Percentiles rank a stretch among this genome's conserved stretches.
phyloP scores from a whole-genome alignment of 2,113 vertebrate genomes.

The Microtus richardsoni region DNA sequence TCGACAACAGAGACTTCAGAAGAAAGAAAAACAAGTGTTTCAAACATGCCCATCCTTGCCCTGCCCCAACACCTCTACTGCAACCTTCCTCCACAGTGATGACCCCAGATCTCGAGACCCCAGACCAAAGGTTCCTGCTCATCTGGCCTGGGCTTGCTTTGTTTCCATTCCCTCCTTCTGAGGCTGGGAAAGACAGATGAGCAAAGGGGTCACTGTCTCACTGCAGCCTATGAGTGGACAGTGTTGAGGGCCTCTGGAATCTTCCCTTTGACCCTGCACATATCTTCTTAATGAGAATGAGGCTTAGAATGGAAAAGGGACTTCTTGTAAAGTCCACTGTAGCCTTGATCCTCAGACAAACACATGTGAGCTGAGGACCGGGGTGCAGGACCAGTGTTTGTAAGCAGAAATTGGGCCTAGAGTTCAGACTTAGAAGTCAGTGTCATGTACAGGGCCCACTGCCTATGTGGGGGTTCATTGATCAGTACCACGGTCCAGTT shows the following conservation, averaged over 20 bases:
- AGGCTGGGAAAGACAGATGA: neutral
- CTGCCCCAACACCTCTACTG: neutral
- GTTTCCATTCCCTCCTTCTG: neutral
- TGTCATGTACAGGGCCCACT: neutral
- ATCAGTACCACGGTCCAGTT: neutral
- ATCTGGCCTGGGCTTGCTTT: neutral
- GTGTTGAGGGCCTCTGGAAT: neutral
- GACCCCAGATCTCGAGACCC: neutral
- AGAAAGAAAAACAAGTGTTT: slow-evolving; percentile 53
- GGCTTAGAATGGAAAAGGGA: too few relatives aligned
- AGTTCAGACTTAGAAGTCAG: too few relatives aligned
- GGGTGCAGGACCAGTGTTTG: neutral
- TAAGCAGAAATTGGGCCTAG: too few relatives aligned
- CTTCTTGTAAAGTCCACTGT: neutral
- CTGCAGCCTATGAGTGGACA: neutral
- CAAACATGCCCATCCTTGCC: neutral
- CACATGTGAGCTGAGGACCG: neutral
- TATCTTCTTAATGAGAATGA: neutral
- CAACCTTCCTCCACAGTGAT: neutral
- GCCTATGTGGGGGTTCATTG: too few relatives aligned
- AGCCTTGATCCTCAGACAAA: neutral
- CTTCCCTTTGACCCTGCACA: too few relatives aligned
- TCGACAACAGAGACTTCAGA: neutral
- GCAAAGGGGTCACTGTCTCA: too few relatives aligned
- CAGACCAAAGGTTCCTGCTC: neutral